Base-by-base conservation (phyloP, 2,888 invertebrate species). In the Parelbella ahira region DNA sequence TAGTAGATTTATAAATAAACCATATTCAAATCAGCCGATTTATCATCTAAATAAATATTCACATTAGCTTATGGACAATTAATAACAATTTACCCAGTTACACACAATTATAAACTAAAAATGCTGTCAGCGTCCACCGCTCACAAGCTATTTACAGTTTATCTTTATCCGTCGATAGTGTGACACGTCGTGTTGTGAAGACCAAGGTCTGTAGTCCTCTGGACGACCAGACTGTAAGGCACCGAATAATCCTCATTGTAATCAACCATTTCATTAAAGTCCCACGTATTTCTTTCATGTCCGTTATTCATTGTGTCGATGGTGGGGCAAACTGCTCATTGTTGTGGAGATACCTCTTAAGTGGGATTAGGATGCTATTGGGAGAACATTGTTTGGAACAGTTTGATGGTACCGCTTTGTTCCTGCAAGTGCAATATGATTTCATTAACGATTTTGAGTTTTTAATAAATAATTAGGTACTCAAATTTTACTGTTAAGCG, bases 311-410 rank as follows among this genome's bases (percentile, higher is more conserved):
- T 61, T 67, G 56, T 67, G 63, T 64, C 61, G 56, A 53, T 54
- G 73, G 67, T 59, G 76, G 75, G 68, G 78, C 78, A 75, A 78
- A 75, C 63, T 65, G 65, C 47, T 52, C 61, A 71, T 77, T 78
- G 70, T 75, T 64, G 59, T 54, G 41, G 53, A 53, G 53, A 60
- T 59, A 58, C 57, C 58, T 52, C 64, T 63, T 65, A 63, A 56
- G 61, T 54, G 53, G 76, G 77, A 79, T 81, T 74, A 76, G 49
- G 57, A 59, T 13, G 24, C 20, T 29, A 29, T 18, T 36, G 24
- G 27, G 19, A 12, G 32, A 24, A 30, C 46, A 29, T 38, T 38
- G 23, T 20, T 29, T 9, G 28, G 25, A 24, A 23, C 32, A 41
- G 32, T 44, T 51, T 53, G 47, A 49, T 44, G 49, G 36, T 48